Conservation (phyloP, 2,113 vertebrate species). For the Natator depressus region DNA sequence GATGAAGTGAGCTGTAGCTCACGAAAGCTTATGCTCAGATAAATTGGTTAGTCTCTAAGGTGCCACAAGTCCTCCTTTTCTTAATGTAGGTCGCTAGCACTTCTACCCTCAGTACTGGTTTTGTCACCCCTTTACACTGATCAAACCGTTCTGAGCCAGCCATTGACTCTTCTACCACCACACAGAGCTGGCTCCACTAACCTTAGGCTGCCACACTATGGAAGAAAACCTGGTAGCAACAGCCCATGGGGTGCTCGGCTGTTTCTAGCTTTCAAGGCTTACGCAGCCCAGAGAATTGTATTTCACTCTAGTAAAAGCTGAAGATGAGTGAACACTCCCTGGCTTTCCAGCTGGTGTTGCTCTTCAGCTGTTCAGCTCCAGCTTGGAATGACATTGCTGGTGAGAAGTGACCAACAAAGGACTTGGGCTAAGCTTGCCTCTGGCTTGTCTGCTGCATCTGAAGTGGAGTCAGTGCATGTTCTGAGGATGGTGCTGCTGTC, state of each 20-base stretch:
- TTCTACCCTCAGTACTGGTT: background rate
- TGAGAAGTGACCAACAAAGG: background rate
- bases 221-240: background rate
- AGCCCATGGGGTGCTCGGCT: background rate
- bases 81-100: background rate
- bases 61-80: too few species aligned
- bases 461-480: background rate
- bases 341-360: background rate
- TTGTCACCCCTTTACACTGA: rapidly evolving
- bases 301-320: background rate
- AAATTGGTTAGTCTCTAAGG: too few species aligned
- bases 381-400: too few species aligned
- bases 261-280: background rate
- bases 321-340: background rate
- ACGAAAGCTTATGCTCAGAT: too few species aligned
- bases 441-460: background rate
- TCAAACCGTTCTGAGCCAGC: background rate
- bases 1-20: too few species aligned
- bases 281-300: background rate
- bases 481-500: background rate
- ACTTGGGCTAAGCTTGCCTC: background rate
- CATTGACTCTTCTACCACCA: background rate
- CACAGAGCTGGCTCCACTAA: background rate
- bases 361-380: background rate
- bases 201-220: background rate